phyloP scores from a whole-genome alignment of 2,888 invertebrate genomes.

The Enchytraeus crypticus region DNA sequence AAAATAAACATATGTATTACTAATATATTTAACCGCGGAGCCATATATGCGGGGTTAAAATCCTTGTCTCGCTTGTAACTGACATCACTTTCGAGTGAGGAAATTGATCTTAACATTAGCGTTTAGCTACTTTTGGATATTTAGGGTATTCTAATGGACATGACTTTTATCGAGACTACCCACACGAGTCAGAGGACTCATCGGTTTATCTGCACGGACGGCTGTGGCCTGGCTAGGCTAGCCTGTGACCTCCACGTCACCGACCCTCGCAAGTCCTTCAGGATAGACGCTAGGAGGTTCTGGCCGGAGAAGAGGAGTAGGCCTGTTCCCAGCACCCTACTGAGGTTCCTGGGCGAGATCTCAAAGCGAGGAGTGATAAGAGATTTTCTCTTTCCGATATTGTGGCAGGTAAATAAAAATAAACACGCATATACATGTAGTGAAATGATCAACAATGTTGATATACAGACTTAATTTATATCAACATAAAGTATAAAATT shows the following conservation, averaged over 20 bases:
- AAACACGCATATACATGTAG: no score
- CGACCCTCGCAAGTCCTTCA: not conserved
- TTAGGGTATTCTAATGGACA: slow-evolving; percentile 2
- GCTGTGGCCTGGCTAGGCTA: not conserved
- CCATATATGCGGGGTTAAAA: no score
- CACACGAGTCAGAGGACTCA: not conserved
- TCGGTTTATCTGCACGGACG: not conserved
- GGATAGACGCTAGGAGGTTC: slow-evolving; percentile 25
- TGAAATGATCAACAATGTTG: no score
- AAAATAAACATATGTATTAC: not conserved
- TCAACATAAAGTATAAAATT: no score
- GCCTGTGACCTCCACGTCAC: not conserved
- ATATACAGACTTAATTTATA: no score
- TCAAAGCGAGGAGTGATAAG: not conserved
- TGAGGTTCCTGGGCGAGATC: not conserved
- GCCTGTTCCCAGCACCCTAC: not conserved
- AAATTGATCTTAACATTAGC: not conserved
- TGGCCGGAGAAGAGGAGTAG: slow-evolving; percentile 25
- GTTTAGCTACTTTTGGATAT: not conserved
- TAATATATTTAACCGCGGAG: not conserved
- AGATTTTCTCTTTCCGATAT: not conserved
- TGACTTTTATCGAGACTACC: not conserved
- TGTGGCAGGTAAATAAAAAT: slow-evolving; percentile 4
- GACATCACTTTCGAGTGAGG: no score
- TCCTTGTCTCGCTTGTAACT: no score